A percentile compares a stretch with the other conserved stretches of the same genome.
These are phyloP conservation scores for Nasonovia ribisnigri DNA, from an alignment of 2,888 invertebrate species.

Conservation along the genomic window DNA sequence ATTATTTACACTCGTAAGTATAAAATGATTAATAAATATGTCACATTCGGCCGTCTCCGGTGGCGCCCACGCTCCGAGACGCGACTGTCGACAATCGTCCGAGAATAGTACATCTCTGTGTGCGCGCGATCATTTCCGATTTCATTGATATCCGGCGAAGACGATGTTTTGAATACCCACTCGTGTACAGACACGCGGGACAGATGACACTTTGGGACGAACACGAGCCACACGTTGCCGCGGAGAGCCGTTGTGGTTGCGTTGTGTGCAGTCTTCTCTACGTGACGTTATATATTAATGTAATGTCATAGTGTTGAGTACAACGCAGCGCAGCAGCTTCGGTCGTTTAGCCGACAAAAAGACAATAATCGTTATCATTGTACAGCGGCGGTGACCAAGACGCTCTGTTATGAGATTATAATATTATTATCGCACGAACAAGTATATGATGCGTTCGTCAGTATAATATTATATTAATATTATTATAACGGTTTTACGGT, in stretches of 20 bases:
- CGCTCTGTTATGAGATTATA: not conserved
- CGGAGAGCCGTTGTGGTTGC: not conserved
- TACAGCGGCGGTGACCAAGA: not conserved
- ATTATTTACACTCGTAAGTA: too few relatives aligned
- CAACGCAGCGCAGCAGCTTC: not conserved
- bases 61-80: not conserved
- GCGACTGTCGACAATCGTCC: not conserved
- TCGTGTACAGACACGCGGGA: not conserved
- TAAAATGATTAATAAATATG: too few relatives aligned
- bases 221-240: not conserved
- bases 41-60: not conserved
- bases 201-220: not conserved
- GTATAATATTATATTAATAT: too few relatives aligned
- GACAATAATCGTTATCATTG: constrained; percentile 1
- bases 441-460: not conserved
- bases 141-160: not conserved
- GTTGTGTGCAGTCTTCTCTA: not conserved
- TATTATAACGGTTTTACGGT: not conserved
- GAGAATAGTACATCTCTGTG: not conserved
- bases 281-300: not conserved
- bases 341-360: not conserved
- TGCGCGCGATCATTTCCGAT: not conserved
- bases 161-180: constrained; percentile 15
- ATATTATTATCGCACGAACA: not conserved
- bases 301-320: not conserved